Conservation (phyloP, 2,113 vertebrate genomes). For the Tragulus kanchil region DNA sequence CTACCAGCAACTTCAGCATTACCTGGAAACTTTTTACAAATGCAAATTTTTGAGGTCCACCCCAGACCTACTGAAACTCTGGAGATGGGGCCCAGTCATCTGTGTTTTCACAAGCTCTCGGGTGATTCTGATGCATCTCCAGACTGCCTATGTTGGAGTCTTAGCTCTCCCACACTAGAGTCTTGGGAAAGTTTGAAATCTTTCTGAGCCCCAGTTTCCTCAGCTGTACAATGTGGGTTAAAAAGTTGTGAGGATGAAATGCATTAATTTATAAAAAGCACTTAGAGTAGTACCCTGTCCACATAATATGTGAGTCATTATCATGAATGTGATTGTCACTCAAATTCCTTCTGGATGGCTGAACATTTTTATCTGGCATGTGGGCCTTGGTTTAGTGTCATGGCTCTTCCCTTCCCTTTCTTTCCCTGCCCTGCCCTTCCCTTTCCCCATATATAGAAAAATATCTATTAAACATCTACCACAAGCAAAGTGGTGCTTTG, state of each 20-base stretch:
- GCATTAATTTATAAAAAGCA: neutral
- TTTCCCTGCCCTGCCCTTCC: neutral
- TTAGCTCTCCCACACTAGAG: neutral
- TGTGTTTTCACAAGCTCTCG: slow-evolving; percentile 3
- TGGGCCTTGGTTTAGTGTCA: neutral
- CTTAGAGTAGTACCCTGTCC: neutral
- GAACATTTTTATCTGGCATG: slow-evolving; percentile 7
- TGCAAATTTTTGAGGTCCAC: neutral
- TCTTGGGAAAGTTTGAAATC: neutral
- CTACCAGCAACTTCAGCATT: neutral
- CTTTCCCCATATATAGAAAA: neutral
- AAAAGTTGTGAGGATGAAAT: slow-evolving; percentile 14
- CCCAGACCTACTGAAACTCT: neutral
- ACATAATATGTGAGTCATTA: neutral
- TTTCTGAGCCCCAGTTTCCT: slow-evolving; percentile 24
- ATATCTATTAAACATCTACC: slow-evolving; percentile 26
- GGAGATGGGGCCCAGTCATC: neutral
- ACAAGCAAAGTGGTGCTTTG: neutral
- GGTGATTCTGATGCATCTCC: neutral
- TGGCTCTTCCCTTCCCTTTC: neutral
- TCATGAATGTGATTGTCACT: neutral
- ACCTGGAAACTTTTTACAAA: slow-evolving; percentile 30
- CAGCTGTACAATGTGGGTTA: slow-evolving; percentile 18
- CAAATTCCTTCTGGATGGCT: slow-evolving; percentile 7
- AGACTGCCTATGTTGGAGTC: neutral